Base-by-base conservation (phyloP, 2,888 invertebrate genomes). In the Creontiades dilutus region DNA sequence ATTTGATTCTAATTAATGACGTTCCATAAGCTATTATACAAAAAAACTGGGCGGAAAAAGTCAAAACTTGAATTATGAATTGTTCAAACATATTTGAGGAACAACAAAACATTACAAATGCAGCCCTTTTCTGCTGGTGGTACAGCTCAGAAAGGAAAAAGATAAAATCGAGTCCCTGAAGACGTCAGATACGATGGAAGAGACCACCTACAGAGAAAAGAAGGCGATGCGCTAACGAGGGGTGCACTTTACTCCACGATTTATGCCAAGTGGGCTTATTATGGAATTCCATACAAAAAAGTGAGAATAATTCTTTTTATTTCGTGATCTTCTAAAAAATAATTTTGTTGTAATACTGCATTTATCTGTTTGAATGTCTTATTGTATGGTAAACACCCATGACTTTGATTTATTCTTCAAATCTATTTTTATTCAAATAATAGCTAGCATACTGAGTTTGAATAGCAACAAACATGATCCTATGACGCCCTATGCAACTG, bases 81-180 rank as follows among this genome's bases (percentile, higher is more conserved):
- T 52, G 52, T 52, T 37, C 37, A 37, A 7, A 57, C 0, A 57
- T 57, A 16, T 11, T n/a, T 57, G 57, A n/a, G n/a, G n/a, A 57
- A 57, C 57, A 57, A 57, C n/a, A 57, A 57, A 57, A 57, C 57
- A 57, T 57, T 57, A n/a, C 57, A 16, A 57, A 57, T 16, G 57
- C 57, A 57, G 57, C 57, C 57, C 16, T 57, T 57, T 57, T 57
- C 57, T 57, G n/a, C 57, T 57, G 57, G 57, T 57, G 57, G 57
- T 57, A n/a, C 16, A 57, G 57, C 57, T n/a, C 16, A n/a, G 57
- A n/a, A 57, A 57, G 13, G 57, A 57, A 57, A 57, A 57, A 57
- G 57, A 57, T 57, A n/a, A n/a, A 57, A 57, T 57, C 57, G 57
- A 1, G 57, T n/a, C 57, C 57, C 0, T 2, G 57, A 57, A 57